Conservation (phyloP, 2,113 vertebrate species). For the Indri indri region DNA sequence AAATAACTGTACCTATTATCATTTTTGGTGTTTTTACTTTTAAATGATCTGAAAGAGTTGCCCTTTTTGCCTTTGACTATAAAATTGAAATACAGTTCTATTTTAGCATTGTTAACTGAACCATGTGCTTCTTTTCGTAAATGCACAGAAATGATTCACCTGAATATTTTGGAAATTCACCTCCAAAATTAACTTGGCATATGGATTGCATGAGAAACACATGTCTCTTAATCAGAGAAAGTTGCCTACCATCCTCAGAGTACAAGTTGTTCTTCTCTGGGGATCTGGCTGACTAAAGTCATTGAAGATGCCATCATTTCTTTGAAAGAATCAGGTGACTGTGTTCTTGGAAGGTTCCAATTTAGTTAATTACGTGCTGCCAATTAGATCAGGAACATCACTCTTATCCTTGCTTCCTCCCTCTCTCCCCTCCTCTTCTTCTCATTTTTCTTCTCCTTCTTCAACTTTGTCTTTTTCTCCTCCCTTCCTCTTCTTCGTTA, state of each 20-base stretch:
- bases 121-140: neutral
- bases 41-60: neutral
- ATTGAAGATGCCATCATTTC: neutral
- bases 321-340: neutral
- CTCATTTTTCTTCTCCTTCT: accelerated
- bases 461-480: accelerated
- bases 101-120: neutral
- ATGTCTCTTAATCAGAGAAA: neutral
- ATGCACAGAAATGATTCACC: neutral
- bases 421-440: accelerated
- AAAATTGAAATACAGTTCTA: neutral
- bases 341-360: neutral
- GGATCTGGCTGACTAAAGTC: neutral
- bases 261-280: neutral
- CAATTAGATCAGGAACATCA: neutral
- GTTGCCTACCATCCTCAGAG: neutral
- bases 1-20: neutral
- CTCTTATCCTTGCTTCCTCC: neutral
- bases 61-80: neutral
- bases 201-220: neutral
- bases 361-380: neutral
- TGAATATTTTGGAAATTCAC: neutral
- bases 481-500: neutral
- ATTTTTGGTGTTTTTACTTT: neutral
- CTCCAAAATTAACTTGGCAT: neutral